Evolutionary conservation across 2,888 invertebrate genomes (phyloP).

Genomic region (Drosophila falleni): DNA sequence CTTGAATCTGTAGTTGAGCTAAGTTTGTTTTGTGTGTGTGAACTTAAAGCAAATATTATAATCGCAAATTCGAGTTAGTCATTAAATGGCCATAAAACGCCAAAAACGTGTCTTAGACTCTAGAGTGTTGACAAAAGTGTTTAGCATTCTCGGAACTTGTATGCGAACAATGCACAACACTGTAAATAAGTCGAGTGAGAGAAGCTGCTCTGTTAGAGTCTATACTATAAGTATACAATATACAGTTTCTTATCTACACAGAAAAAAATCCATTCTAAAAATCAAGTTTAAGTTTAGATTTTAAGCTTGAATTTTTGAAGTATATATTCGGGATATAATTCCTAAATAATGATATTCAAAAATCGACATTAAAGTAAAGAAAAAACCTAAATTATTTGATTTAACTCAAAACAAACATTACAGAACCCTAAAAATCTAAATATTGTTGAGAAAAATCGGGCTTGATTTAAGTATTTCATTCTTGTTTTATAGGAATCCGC

Average conservation of each 20-base stretch:
- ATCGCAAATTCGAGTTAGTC: conserved; percentile 38
- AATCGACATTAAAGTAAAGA: too few relatives aligned
- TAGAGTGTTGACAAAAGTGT: conserved; percentile 57
- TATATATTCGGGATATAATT: too few relatives aligned
- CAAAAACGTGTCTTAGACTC: conserved; percentile 47
- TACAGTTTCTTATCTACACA: background rate
- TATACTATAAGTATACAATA: background rate
- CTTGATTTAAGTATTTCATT: too few relatives aligned
- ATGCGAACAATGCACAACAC: conserved; percentile 31
- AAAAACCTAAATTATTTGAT: too few relatives aligned
- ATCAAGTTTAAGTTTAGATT: too few relatives aligned
- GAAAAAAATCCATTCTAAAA: too few relatives aligned
- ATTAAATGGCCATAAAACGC: conserved; percentile 42
- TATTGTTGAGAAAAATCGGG: too few relatives aligned
- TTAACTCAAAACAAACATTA: too few relatives aligned
- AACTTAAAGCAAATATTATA: conserved; percentile 20
- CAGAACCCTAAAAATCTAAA: too few relatives aligned
- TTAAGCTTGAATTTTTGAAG: too few relatives aligned
- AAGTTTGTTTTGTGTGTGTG: conserved; percentile 1
- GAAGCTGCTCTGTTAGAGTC: conserved; percentile 9
- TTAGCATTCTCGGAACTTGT: conserved; percentile 45
- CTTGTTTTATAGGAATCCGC: too few relatives aligned
- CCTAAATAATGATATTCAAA: too few relatives aligned
- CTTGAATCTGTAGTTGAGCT: conserved; percentile 14
- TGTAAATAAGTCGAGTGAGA: conserved; percentile 1